Percentiles rank a stretch among this genome's conserved stretches.
Conservation (phyloP, 2,888 invertebrate genomes). For the Conistra vaccinii region DNA sequence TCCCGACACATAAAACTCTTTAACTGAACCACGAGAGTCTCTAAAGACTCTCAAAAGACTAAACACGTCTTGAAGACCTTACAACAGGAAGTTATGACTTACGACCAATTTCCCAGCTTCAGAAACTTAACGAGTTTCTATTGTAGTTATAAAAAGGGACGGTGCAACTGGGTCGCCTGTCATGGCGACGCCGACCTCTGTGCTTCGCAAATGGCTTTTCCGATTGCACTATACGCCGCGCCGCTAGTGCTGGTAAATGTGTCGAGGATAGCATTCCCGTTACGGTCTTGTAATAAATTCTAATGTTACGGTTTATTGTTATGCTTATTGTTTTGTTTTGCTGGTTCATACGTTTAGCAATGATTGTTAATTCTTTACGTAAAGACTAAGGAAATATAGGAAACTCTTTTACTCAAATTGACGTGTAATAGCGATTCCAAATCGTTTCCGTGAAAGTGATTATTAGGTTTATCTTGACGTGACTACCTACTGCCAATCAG, state of each 20-base stretch:
- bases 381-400: neutral
- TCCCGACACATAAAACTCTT: conserved; percentile 1
- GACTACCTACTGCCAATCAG: neutral
- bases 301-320: conserved; percentile 35
- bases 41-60: conserved; percentile 21
- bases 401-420: neutral
- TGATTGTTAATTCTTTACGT: neutral
- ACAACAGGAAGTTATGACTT: conserved; percentile 58
- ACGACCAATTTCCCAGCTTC: conserved; percentile 60
- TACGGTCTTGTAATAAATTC: conserved; percentile 48
- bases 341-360: neutral
- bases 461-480: neutral
- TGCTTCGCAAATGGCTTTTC: conserved; percentile 77
- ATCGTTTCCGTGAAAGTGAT: neutral
- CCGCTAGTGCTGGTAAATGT: conserved; percentile 55
- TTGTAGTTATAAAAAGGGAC: conserved; percentile 75
- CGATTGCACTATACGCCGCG: conserved; percentile 69
- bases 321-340: conserved; percentile 31
- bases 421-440: neutral
- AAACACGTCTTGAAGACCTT: conserved; percentile 33
- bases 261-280: conserved; percentile 53
- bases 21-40: neutral
- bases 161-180: conserved; percentile 77
- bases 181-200: conserved; percentile 69
- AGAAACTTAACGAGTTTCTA: conserved; percentile 78